These are phyloP conservation scores for Dysmachus trigonus DNA, from an alignment of 2,888 invertebrate species.

Conservation along the genomic window DNA sequence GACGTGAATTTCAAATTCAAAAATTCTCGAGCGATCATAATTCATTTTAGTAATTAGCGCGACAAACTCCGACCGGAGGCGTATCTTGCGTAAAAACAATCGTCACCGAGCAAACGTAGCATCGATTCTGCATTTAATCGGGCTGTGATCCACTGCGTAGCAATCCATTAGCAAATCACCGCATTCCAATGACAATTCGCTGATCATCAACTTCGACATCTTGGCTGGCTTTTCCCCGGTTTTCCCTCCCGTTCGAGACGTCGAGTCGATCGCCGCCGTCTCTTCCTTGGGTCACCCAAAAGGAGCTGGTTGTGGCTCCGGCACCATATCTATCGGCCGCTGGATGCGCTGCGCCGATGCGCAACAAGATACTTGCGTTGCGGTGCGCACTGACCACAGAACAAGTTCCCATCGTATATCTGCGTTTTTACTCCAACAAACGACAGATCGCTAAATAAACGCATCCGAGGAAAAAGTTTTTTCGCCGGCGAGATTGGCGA, in stretches of 20 bases:
- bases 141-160: slow-evolving; percentile 24
- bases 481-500: slow-evolving; percentile 29
- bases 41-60: slow-evolving; percentile 38
- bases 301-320: not conserved
- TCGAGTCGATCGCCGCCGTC: not conserved
- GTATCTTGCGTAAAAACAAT: slow-evolving; percentile 12
- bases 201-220: slow-evolving; percentile 39
- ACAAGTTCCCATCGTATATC: slow-evolving; percentile 46
- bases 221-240: slow-evolving; percentile 8
- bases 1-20: not conserved
- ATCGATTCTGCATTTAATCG: slow-evolving; percentile 16
- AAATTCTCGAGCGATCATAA: not conserved
- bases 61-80: slow-evolving; percentile 3
- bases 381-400: slow-evolving; percentile 17
- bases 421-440: slow-evolving; percentile 27
- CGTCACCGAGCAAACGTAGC: not conserved
- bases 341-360: slow-evolving; percentile 25
- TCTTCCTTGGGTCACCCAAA: slow-evolving; percentile 16
- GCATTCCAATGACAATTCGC: slow-evolving; percentile 43
- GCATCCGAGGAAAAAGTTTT: slow-evolving; percentile 27
- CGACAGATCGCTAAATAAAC: slow-evolving; percentile 41
- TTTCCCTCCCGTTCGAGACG: slow-evolving; percentile 22
- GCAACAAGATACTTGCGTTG: slow-evolving; percentile 9
- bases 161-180: slow-evolving; percentile 41
- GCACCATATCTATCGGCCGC: slow-evolving; percentile 13